phyloP scores from a whole-genome alignment of 2,888 invertebrate genomes.

The Aporophyla nigra region DNA sequence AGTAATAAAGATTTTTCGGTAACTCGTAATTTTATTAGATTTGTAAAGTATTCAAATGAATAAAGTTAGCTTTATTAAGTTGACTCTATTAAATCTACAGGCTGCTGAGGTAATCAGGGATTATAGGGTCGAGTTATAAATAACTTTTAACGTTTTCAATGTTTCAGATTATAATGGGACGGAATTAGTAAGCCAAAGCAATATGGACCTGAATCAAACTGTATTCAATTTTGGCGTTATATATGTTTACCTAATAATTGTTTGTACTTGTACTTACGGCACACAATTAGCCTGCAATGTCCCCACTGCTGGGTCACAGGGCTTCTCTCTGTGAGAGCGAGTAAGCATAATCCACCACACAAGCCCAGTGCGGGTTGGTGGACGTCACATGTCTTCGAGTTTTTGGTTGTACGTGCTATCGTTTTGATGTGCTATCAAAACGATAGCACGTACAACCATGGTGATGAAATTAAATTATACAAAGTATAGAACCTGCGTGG shows the following conservation, averaged over 20 bases:
- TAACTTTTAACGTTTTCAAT: slow-evolving; percentile 3
- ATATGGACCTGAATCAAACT: not conserved
- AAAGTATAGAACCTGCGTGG: too few species aligned
- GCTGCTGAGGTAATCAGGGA: slow-evolving; percentile 14
- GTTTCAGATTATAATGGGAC: not conserved
- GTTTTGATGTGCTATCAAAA: too few species aligned
- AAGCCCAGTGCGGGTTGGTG: too few species aligned
- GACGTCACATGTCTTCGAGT: too few species aligned
- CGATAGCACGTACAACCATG: too few species aligned
- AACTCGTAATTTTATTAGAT: slow-evolving; percentile 22
- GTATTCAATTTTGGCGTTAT: not conserved
- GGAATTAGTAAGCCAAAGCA: not conserved
- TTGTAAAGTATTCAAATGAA: slow-evolving; percentile 34
- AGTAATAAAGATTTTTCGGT: slow-evolving; percentile 37
- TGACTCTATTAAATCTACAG: slow-evolving; percentile 26
- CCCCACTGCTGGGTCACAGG: too few species aligned
- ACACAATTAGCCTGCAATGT: too few species aligned
- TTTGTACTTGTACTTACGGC: too few species aligned
- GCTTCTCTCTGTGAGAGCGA: too few species aligned
- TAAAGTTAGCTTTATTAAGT: slow-evolving; percentile 28
- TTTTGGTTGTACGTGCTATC: too few species aligned
- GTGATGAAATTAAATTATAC: too few species aligned
- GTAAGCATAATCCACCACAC: too few species aligned
- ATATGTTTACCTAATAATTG: not conserved
- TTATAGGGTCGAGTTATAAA: not conserved